These are phyloP conservation scores for Nansenia antarctica DNA, from an alignment of 2,113 vertebrate genomes.

Conservation along the genomic window DNA sequence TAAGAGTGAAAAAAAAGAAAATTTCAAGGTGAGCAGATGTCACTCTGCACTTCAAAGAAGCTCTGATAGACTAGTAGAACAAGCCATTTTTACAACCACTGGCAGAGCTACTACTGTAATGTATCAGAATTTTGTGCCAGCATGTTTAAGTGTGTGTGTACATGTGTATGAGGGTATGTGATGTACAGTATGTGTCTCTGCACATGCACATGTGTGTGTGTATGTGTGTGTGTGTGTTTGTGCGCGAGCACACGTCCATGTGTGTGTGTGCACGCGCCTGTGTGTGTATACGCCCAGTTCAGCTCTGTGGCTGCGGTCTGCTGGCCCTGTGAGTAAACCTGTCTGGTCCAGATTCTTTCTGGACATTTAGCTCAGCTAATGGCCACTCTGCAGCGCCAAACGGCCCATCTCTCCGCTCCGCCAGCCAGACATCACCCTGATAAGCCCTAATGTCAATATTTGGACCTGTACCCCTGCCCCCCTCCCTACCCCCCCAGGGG, in stretches of 20 bases:
- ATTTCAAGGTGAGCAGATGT: not conserved
- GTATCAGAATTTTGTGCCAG: not conserved
- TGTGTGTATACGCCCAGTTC: slow-evolving; percentile 12
- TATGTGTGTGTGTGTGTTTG: not conserved
- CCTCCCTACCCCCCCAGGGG: too few relatives aligned
- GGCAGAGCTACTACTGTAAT: too few relatives aligned
- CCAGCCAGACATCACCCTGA: slow-evolving; percentile 62
- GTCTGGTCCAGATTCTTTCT: slow-evolving; percentile 67
- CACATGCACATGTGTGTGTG: not conserved
- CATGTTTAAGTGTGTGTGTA: not conserved
- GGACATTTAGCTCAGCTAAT: slow-evolving; percentile 72
- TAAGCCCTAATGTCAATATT: slow-evolving; percentile 69
- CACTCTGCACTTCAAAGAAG: not conserved
- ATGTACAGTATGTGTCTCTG: too few relatives aligned
- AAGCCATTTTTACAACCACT: too few relatives aligned
- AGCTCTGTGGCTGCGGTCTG: slow-evolving; percentile 13
- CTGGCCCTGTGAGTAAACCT: slow-evolving; percentile 52
- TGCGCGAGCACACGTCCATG: not conserved
- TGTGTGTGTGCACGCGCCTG: slow-evolving; percentile 8
- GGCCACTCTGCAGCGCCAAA: slow-evolving; percentile 62
- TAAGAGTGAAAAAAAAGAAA: too few relatives aligned
- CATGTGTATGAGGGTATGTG: not conserved
- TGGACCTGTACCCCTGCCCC: slow-evolving; percentile 55
- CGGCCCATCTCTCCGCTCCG: slow-evolving; percentile 57
- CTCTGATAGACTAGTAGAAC: too few relatives aligned